Base-by-base conservation (phyloP, 2,888 invertebrate species). In the Brassicogethes aeneus region DNA sequence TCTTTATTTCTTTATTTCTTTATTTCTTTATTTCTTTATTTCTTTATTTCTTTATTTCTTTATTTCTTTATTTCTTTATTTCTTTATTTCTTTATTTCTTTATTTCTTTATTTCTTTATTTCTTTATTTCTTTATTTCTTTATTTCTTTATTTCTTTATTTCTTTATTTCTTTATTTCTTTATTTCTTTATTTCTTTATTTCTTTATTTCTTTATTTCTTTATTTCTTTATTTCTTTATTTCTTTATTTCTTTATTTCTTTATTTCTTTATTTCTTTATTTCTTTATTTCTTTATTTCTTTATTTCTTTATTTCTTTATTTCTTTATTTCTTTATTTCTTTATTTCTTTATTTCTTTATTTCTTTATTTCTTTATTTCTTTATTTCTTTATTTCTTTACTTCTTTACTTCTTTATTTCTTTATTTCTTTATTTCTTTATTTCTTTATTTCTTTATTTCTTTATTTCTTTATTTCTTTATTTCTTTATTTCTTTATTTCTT, bases 361-460 rank as follows among this genome's bases (percentile, higher is more conserved):
- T 32, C 30, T 17, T 7, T 12, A 14, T 37, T 30, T 32, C 29
- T 15, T 10, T 37, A 5, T 37, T 30, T 10, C 16, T 15, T 3
- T n/a, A 13, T 37, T 30, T 30, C 37, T 30, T n/a, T 37, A 8
- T 15, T 37, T 32, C 17, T 30, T 7, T 37, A 30, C 30, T 15
- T 30, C 13, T 15, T 7, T 29, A 8, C 13, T 29, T 32, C 29
- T n/a, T 3, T 37, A 14, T 29, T 37, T 14, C 30, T 8, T n/a
- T 15, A 8, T 30, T 37, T 8, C 37, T 15, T 3, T 16, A 15
- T 16, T 36, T 14, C 36, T 16, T 7, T 36, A 8, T 16, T 36
- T 7, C 16, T 16, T 3, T 36, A 15, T 36, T 16, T 14, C 36
- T 16, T 7, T 16, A 8, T 16, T 36, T 14, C 36, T 16, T 3